Evolutionary conservation across 2,888 invertebrate genomes (phyloP), one percentile per base, ranked within the genome.

Genomic region (Lasioglossum marginatum): DNA sequence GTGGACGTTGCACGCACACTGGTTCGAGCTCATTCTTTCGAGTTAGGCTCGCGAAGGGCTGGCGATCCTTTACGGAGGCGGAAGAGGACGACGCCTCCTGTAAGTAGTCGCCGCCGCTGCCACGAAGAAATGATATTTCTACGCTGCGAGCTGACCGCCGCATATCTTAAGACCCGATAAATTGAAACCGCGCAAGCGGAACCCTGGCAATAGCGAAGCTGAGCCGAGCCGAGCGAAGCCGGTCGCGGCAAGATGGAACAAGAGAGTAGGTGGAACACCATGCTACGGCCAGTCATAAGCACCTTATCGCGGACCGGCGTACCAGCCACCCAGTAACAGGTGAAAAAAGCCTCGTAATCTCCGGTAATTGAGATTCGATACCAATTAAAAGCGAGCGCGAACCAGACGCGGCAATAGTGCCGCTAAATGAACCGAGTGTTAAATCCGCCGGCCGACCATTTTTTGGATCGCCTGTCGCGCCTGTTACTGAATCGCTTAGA

Each of bases 301-400:
- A 79, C 81, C 82, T 90, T 91, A 90, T 91, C 90, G 85, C 90
- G 84, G 73, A 5, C 34, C 31, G 70, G 34, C 76, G 52, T 23
- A 75, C 77, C 45, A 77, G 78, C 74, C 79, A 76, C 70, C 79
- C 72, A 79, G 81, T 79, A 86, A 81, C 85, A 84, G 86, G 82
- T 89, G 84, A 90, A 90, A 89, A 87, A 87, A 72, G 8, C 48
- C 83, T 79, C 85, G 89, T 92, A 92, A 93, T 93, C 92, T 91
- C 73, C 80, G 81, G 92, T 92, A 93, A 93, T 93, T 93, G 93
- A 93, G 91, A 92, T 93, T 92, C 92, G 93, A 93, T 93, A 92
- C 91, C 92, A 91, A 92, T 92, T 91, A 92, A 92, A 92, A 87
- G 87, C 86, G 82, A 87, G 84, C 91, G 89, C 89, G 89, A 88